Evolutionary conservation across 1,140 invertebrate genomes (phyloP).

Genomic region (Eubasilissa regina): DNA sequence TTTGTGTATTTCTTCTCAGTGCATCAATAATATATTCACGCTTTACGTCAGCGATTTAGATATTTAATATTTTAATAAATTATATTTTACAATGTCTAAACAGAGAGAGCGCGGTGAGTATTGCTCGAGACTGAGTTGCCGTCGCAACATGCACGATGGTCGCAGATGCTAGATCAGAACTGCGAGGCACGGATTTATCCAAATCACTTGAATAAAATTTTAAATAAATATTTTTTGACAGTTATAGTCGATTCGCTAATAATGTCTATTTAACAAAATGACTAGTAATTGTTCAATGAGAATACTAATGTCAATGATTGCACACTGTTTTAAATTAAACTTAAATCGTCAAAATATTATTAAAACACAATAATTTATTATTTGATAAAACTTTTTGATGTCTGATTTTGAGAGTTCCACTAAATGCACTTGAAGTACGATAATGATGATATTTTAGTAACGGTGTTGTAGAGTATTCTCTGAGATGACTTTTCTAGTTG

Average conservation of each 20-base stretch:
- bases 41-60: background rate
- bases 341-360: slow-evolving; percentile 1
- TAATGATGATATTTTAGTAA: slow-evolving; percentile 7
- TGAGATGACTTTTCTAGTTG: slow-evolving; percentile 1
- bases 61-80: background rate
- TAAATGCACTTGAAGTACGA: slow-evolving; percentile 10
- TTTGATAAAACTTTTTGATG: background rate
- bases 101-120: slow-evolving; percentile 6
- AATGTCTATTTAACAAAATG: slow-evolving; percentile 14
- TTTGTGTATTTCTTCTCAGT: slow-evolving; percentile 7
- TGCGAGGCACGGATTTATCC: no score
- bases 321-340: slow-evolving; percentile 10
- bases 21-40: background rate
- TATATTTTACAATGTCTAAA: background rate
- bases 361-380: slow-evolving; percentile 5
- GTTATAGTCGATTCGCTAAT: no score
- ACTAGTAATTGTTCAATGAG: slow-evolving; percentile 3
- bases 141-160: slow-evolving; percentile 46
- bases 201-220: no score
- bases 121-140: background rate
- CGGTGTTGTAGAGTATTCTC: slow-evolving; percentile 25
- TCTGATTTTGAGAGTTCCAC: slow-evolving; percentile 1
- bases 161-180: no score
- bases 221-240: no score
- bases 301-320: slow-evolving; percentile 21